Evolutionary conservation across 2,113 vertebrate species (phyloP).

Genomic region (Podocnemis expansa): DNA sequence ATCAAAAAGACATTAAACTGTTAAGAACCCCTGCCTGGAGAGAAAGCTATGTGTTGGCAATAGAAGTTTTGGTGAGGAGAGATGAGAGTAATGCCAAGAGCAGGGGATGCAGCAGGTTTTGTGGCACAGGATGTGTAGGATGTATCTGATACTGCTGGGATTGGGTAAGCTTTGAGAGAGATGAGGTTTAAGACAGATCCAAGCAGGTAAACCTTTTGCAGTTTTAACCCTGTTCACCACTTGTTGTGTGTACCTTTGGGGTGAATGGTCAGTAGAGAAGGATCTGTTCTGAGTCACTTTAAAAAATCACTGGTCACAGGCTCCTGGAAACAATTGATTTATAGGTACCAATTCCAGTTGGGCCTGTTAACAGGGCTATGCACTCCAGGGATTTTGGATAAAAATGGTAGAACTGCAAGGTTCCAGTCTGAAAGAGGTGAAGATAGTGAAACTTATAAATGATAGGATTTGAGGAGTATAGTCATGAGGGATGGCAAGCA

Average conservation of each 20-base stretch:
- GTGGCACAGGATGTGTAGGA: background rate
- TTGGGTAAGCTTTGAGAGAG: background rate
- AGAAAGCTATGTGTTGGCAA: background rate
- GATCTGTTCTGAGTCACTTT: background rate
- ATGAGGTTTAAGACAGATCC: background rate
- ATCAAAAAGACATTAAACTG: background rate
- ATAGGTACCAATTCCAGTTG: constrained; percentile 19
- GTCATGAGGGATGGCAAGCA: background rate
- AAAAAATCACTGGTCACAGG: background rate
- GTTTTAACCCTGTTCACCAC: background rate
- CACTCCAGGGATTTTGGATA: background rate
- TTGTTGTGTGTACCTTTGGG: background rate
- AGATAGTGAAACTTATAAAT: background rate
- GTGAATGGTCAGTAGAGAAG: background rate
- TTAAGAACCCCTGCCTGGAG: background rate
- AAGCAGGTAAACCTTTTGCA: background rate
- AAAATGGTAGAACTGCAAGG: background rate
- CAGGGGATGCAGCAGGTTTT: background rate
- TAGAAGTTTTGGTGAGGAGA: background rate
- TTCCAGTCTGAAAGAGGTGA: background rate
- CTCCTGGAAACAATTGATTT: background rate
- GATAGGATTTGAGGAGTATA: background rate
- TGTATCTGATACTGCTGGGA: background rate
- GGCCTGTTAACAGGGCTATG: background rate
- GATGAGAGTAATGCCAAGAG: background rate